Conservation (phyloP, 2,113 vertebrate genomes). For the Scomber japonicus region DNA sequence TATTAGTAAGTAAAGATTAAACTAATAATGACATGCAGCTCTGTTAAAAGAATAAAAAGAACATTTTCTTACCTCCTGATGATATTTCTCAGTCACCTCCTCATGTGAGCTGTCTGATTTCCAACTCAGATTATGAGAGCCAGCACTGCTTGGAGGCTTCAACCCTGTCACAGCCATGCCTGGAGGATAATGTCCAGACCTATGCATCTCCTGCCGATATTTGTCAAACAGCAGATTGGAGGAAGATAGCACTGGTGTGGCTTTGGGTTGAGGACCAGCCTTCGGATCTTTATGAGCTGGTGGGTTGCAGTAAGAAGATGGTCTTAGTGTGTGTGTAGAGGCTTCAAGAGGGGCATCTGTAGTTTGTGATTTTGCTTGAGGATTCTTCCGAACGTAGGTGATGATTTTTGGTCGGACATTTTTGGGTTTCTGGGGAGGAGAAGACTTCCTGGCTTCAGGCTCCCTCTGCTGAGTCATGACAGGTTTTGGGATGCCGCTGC, state of each 20-base stretch:
- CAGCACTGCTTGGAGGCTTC: conserved; percentile 84
- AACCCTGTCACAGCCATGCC: conserved; percentile 86
- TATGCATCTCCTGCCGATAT: conserved; percentile 91
- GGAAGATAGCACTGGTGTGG: conserved; percentile 71
- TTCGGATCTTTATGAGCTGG: conserved; percentile 84
- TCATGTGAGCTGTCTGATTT: conserved; percentile 88
- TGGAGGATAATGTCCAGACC: conserved; percentile 85
- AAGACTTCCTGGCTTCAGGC: conserved; percentile 75
- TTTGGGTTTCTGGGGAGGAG: conserved; percentile 88
- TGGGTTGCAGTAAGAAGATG: conserved; percentile 77
- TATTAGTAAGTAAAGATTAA: not conserved
- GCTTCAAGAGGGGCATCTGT: conserved; percentile 78
- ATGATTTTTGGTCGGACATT: conserved; percentile 96
- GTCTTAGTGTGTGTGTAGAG: conserved; percentile 76
- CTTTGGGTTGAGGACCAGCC: conserved; percentile 72
- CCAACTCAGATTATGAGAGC: conserved; percentile 82
- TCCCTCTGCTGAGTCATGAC: conserved; percentile 80
- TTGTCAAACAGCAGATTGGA: conserved; percentile 88
- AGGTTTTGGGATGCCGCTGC: conserved; percentile 91
- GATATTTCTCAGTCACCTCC: conserved; percentile 83
- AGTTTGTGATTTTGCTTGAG: conserved; percentile 83
- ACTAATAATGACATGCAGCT: not conserved
- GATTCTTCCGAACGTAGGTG: conserved; percentile 92
- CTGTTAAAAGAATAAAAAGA: not conserved
- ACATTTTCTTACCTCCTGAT: conserved; percentile 73